Evolutionary conservation across 2,113 vertebrate genomes (phyloP).

Genomic region (Regulus satrapa): DNA sequence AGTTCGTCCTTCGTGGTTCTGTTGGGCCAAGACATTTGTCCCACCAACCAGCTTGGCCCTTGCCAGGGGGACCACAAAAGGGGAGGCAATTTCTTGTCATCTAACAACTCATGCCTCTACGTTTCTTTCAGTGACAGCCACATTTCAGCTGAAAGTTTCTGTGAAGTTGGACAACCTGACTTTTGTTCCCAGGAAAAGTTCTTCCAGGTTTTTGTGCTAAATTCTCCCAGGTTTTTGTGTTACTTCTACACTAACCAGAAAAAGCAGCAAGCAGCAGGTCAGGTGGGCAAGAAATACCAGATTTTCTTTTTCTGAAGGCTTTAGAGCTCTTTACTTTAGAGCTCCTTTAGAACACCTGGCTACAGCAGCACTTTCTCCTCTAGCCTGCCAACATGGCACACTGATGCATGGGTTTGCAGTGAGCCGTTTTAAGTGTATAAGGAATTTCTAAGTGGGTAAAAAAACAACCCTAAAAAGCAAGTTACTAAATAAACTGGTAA

Average conservation of each 20-base stretch:
- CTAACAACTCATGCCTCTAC: background rate
- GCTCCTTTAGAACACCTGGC: background rate
- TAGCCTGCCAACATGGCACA: background rate
- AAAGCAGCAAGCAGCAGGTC: background rate
- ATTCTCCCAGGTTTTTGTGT: background rate
- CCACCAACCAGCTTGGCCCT: background rate
- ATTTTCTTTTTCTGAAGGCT: background rate
- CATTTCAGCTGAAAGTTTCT: background rate
- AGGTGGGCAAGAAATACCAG: background rate
- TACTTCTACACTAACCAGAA: background rate
- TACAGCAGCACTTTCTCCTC: background rate
- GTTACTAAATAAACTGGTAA: background rate
- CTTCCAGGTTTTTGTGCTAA: background rate
- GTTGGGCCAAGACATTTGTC: background rate
- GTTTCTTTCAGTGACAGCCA: background rate
- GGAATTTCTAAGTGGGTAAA: background rate
- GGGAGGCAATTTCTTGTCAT: background rate
- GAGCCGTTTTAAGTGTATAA: background rate
- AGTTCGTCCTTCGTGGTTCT: accelerated
- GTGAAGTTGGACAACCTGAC: background rate
- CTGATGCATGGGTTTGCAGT: background rate
- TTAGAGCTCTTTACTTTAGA: too few species aligned
- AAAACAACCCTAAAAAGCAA: background rate
- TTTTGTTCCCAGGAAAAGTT: background rate
- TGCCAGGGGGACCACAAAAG: background rate